A percentile compares a stretch with the other conserved stretches of the same genome.
Conservation (phyloP, 1,140 invertebrate species). For the Tetragnatha versicolor region DNA sequence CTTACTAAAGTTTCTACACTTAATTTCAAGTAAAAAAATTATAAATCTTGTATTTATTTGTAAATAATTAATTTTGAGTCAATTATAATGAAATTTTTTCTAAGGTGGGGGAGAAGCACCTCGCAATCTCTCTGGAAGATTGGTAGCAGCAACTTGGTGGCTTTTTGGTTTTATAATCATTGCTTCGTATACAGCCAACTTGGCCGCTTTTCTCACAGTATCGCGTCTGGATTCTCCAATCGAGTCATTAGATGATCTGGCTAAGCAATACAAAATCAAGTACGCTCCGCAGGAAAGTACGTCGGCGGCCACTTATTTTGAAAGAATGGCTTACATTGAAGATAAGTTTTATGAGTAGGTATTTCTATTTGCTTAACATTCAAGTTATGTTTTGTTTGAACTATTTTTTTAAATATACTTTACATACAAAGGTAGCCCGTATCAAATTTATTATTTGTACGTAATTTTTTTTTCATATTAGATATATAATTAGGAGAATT, state of each 20-base stretch:
- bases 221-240: conserved; percentile 90
- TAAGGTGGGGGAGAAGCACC: conserved; percentile 92
- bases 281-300: conserved; percentile 87
- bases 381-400: too few species aligned
- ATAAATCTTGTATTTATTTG: too few species aligned
- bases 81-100: neutral
- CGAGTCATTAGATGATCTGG: conserved; percentile 89
- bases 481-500: too few species aligned
- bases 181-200: conserved; percentile 96
- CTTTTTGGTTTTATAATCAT: conserved; percentile 97
- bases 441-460: too few species aligned
- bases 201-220: conserved; percentile 93
- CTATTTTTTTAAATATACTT: too few species aligned
- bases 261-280: conserved; percentile 94
- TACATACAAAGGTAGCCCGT: too few species aligned
- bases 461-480: too few species aligned
- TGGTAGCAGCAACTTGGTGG: conserved; percentile 97
- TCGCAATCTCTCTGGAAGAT: conserved; percentile 87
- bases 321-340: conserved; percentile 96
- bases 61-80: too few species aligned
- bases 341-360: conserved; percentile 91
- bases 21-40: neutral
- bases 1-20: neutral
- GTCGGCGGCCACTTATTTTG: conserved; percentile 89
- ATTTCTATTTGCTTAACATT: neutral